A percentile compares a stretch with the other conserved stretches of the same genome.
These are phyloP conservation scores for Torymus tubicola DNA, from an alignment of 2,888 invertebrate genomes.

Conservation along the genomic window DNA sequence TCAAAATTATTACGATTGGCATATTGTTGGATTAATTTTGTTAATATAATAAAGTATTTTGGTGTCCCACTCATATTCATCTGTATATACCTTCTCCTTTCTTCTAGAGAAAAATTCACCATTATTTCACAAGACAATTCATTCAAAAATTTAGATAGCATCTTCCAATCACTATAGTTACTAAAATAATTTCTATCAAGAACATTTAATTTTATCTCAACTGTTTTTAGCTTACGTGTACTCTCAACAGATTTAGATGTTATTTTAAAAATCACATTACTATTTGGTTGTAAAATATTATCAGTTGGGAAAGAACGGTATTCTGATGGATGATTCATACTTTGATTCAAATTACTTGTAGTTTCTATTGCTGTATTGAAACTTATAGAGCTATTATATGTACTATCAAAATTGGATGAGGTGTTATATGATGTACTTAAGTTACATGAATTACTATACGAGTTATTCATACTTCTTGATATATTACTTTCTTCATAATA, in stretches of 20 bases:
- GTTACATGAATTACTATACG: background rate
- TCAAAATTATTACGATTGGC: conserved; percentile 30
- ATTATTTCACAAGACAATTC: background rate
- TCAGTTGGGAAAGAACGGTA: background rate
- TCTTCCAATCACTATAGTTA: conserved; percentile 24
- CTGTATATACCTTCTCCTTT: background rate
- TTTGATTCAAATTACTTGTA: background rate
- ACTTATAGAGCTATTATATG: background rate
- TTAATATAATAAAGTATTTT: background rate
- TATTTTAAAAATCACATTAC: background rate
- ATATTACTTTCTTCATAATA: conserved; percentile 6
- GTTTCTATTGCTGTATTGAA: no score
- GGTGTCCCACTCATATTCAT: background rate
- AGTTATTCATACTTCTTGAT: background rate
- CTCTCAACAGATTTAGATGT: background rate
- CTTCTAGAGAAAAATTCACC: conserved; percentile 14
- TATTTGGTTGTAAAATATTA: background rate
- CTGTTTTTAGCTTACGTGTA: background rate
- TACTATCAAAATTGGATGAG: background rate
- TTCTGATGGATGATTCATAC: background rate
- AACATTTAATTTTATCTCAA: background rate
- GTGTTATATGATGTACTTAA: background rate
- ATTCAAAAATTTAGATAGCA: conserved; percentile 32
- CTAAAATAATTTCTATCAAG: background rate
- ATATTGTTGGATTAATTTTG: conserved; percentile 30